These are phyloP conservation scores for Drosophila azteca DNA, from an alignment of 1,140 invertebrate species.

Conservation along the genomic window DNA sequence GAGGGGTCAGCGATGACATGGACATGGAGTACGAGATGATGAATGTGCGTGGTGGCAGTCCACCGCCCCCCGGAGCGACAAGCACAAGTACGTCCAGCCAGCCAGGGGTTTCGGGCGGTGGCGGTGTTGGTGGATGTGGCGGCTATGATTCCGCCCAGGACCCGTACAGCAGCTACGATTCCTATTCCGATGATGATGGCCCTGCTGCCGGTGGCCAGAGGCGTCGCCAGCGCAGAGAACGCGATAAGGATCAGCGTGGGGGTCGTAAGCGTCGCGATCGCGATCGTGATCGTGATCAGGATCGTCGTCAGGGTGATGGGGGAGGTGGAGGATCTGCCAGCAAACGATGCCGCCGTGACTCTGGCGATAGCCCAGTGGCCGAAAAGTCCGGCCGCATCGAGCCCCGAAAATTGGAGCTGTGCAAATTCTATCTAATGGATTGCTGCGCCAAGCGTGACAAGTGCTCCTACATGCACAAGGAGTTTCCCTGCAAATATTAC, in stretches of 20 bases:
- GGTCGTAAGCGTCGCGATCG: conserved; percentile 73
- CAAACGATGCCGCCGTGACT: conserved; percentile 70
- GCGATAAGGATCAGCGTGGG: conserved; percentile 40
- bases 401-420: conserved; percentile 95
- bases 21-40: conserved; percentile 89
- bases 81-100: conserved; percentile 37
- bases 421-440: conserved; percentile 98
- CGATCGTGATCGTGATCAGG: conserved; percentile 65
- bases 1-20: conserved; percentile 55
- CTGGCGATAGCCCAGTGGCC: conserved; percentile 76
- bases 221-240: conserved; percentile 64
- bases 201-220: conserved; percentile 76
- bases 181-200: conserved; percentile 81
- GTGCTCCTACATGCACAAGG: conserved; percentile 98
- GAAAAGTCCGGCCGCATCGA: conserved; percentile 90
- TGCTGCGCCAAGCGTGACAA: conserved; percentile 97
- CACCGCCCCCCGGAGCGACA: conserved; percentile 82
- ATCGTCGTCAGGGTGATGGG: conserved; percentile 64
- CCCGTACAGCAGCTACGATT: conserved; percentile 84
- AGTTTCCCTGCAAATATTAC: conserved; percentile 99
- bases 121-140: background rate
- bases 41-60: conserved; percentile 89
- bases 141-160: conserved; percentile 83
- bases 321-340: conserved; percentile 50
- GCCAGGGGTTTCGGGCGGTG: conserved; percentile 10